Evolutionary conservation across 2,888 invertebrate species (phyloP).

Genomic region (Trichogramma dendrolimi): DNA sequence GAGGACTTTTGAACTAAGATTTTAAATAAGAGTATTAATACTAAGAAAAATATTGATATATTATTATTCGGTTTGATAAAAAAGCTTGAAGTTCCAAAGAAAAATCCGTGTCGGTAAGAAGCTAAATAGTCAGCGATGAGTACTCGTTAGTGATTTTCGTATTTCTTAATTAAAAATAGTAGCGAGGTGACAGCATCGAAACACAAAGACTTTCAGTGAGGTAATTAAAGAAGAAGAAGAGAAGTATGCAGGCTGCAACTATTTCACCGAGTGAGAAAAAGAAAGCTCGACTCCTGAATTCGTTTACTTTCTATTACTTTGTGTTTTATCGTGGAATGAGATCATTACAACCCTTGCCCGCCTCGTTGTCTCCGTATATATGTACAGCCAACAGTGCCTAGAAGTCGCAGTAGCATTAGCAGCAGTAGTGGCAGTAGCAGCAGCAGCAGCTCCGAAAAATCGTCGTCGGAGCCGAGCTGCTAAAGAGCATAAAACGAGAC

Average conservation of each 20-base stretch:
- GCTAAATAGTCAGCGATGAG: no score
- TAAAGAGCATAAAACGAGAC: conserved; percentile 6
- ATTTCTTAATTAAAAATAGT: conserved; percentile 28
- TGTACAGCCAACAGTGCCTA: no score
- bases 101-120: no score
- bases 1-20: no score
- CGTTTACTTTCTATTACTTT: conserved; percentile 49
- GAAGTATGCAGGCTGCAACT: conserved; percentile 8
- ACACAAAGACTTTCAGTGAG: neutral
- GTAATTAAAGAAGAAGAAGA: conserved; percentile 25
- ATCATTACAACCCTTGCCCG: conserved; percentile 41
- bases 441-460: no score
- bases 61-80: no score
- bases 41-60: no score
- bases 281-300: conserved; percentile 32
- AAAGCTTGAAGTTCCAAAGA: no score
- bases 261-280: conserved; percentile 20
- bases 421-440: no score
- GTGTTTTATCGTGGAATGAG: conserved; percentile 48
- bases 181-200: neutral
- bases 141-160: conserved; percentile 15
- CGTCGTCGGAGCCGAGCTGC: no score
- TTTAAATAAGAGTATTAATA: no score
- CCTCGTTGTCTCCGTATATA: conserved; percentile 29
- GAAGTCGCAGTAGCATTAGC: no score